Evolutionary conservation across 2,113 vertebrate genomes (phyloP), one percentile per base, ranked within the genome.

Genomic region (rat (Rattus norvegicus)): DNA sequence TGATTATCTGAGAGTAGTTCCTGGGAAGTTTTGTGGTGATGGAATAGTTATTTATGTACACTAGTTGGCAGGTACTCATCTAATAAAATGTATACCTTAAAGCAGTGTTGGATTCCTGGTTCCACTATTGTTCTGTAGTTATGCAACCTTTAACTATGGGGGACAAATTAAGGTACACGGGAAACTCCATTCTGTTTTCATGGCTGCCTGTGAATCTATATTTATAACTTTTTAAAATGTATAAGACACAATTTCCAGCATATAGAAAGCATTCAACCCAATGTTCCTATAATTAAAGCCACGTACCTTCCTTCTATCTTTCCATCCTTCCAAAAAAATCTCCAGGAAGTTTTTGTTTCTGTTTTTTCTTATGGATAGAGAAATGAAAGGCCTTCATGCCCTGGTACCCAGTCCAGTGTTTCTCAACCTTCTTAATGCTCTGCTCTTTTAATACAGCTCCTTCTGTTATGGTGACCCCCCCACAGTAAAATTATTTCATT

Each of bases 261-360:
- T 54, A 24, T 69, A 90, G 75, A 93, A 83, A 88, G 11, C 52
- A 61, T 92, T 90, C 59, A n/a, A 75, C 49, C 76, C 93, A 92
- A 88, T 72, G 28, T 70, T 72, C n/a, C 47, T 72, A 59, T 56
- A 79, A 63, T 88, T 94, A 73, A 95, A 95, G 75, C 33, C 54
- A 96, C 47, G 20, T 76, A 36, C 39, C 43, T 7, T 52, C 33
- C 70, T n/a, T n/a, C 70, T 6, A n/a, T 72, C 36, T n/a, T n/a
- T 14, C 30, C 30, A 69, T 33, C 67, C 30, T 33, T 33, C 30
- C 5, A 14, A 69, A 54, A 69, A 14, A 33, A 14, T 33, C 30
- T 33, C 67, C 30, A 86, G 67, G 28, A 12, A 83, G 5, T 59
- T 39, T 88, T n/a, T 43, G 47, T 12, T 43, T 43, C 43, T 43